Evolutionary conservation across 2,797 vertebrate genomes (phyloP).

Genomic region (Limnodromus scolopaceus): DNA sequence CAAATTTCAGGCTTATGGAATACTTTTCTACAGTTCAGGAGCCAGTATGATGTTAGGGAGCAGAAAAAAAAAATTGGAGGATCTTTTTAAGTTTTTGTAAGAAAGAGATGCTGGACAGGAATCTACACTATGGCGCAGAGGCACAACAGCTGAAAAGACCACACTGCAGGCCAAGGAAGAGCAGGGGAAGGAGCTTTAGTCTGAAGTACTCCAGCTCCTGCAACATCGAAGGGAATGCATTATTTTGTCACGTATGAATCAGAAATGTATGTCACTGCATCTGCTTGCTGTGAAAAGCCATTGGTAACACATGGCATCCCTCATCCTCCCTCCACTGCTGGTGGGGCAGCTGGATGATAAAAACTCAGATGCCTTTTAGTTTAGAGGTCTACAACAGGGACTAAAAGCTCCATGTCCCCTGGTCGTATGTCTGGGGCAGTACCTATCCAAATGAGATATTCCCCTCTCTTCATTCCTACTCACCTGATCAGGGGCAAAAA

Average conservation of each 20-base stretch:
- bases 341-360: background rate
- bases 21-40: background rate
- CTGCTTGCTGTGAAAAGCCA: background rate
- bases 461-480: background rate
- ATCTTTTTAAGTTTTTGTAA: background rate
- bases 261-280: background rate
- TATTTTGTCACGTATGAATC: background rate
- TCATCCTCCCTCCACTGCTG: background rate
- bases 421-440: accelerated
- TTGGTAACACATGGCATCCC: accelerated
- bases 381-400: background rate
- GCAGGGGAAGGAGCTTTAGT: background rate
- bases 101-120: background rate
- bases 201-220: background rate
- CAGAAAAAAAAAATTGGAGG: background rate
- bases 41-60: background rate
- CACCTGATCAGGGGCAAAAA: background rate
- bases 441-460: background rate
- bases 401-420: accelerated
- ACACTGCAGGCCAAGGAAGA: background rate
- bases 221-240: background rate
- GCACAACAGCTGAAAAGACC: background rate
- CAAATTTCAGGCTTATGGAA: background rate
- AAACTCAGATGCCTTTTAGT: background rate
- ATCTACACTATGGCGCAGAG: background rate